Conservation (phyloP, 2,797 vertebrate species). For the Sebastes wilsoni region DNA sequence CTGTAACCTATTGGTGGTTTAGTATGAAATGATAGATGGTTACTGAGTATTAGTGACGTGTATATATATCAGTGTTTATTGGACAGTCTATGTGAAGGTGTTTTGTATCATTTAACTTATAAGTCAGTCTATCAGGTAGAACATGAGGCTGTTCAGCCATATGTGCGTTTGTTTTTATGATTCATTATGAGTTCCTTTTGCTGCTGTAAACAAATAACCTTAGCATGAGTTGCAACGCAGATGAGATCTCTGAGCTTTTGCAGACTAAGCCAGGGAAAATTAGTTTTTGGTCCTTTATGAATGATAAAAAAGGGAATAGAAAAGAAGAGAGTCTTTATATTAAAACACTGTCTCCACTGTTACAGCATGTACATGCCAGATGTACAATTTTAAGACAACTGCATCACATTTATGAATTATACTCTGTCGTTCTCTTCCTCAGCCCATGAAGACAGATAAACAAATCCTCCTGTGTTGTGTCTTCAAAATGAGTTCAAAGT, state of each 20-base stretch:
- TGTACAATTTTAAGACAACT: conserved; percentile 13
- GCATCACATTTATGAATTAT: not conserved
- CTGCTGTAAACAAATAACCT: not conserved
- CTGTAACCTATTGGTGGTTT: not conserved
- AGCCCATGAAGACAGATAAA: not conserved
- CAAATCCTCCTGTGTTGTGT: not conserved
- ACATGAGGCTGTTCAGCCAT: not conserved
- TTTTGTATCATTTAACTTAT: not conserved
- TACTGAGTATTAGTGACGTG: not conserved
- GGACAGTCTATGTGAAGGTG: not conserved
- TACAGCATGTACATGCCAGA: conserved; percentile 30
- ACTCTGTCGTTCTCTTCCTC: not conserved
- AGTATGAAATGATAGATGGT: not conserved
- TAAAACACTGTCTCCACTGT: not conserved
- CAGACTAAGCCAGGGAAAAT: not conserved
- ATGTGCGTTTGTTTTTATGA: not conserved
- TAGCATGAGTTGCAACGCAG: not conserved
- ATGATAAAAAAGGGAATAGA: not conserved
- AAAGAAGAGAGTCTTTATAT: not conserved
- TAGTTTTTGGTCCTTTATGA: not conserved
- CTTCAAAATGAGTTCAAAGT: not conserved
- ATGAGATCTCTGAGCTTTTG: not conserved
- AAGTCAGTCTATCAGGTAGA: not conserved
- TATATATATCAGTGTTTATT: not conserved
- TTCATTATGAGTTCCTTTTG: not conserved